A percentile compares a stretch with the other conserved stretches of the same genome.
phyloP scores from a whole-genome alignment of 1,140 invertebrate species.

The Paraescarpia echinospica region DNA sequence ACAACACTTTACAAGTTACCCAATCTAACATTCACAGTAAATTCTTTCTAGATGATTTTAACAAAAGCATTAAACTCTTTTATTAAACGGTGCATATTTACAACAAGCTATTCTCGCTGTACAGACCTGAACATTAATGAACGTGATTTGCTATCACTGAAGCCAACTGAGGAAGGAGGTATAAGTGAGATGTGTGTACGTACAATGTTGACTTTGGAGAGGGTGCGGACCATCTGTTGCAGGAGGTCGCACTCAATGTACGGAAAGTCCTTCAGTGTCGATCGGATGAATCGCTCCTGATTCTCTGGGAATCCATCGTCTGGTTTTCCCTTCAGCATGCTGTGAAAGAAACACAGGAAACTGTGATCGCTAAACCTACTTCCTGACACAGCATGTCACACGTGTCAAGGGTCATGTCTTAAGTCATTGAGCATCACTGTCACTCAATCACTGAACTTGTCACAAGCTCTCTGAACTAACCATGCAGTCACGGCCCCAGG shows the following conservation, averaged over 20 bases:
- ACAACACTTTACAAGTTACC: too few relatives aligned
- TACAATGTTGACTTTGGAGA: slow-evolving; percentile 68
- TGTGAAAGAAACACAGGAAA: slow-evolving; percentile 30
- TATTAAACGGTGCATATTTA: too few relatives aligned
- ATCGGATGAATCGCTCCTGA: slow-evolving; percentile 73
- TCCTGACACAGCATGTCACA: slow-evolving; percentile 22
- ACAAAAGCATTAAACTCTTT: too few relatives aligned
- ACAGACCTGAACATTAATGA: too few relatives aligned
- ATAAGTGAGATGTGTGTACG: slow-evolving; percentile 17
- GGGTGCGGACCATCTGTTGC: slow-evolving; percentile 67
- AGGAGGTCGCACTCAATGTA: slow-evolving; percentile 69
- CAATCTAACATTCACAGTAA: too few relatives aligned
- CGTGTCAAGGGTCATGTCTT: slow-evolving; percentile 21
- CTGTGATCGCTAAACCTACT: slow-evolving; percentile 12
- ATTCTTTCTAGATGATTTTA: too few relatives aligned
- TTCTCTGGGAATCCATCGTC: slow-evolving; percentile 75
- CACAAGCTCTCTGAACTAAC: background rate
- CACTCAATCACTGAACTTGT: too few relatives aligned
- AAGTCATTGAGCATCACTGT: too few relatives aligned
- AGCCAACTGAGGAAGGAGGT: too few relatives aligned
- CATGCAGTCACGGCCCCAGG: background rate
- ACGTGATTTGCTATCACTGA: too few relatives aligned
- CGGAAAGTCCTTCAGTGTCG: slow-evolving; percentile 84
- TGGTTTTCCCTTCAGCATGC: slow-evolving; percentile 65
- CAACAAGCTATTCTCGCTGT: too few relatives aligned